Percentiles rank a stretch among this genome's conserved stretches.
Conservation (phyloP, 1,140 invertebrate species). For the Liolophura sinensis region DNA sequence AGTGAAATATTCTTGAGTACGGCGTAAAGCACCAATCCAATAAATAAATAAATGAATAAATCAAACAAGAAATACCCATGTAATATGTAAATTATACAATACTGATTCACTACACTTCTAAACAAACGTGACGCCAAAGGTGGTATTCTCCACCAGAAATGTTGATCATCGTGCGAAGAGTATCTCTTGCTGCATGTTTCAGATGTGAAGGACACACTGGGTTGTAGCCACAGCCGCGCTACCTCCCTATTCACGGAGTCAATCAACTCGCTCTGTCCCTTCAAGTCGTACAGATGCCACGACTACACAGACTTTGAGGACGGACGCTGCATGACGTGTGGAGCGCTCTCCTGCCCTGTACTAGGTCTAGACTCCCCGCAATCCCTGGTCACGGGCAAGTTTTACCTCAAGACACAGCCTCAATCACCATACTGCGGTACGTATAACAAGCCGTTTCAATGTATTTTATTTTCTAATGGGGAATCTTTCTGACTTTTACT, state of each 20-base stretch:
- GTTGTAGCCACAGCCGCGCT: conserved; percentile 83
- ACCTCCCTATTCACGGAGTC: conserved; percentile 85
- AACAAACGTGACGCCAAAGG: too few relatives aligned
- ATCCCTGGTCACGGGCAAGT: conserved; percentile 44
- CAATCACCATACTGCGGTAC: conserved; percentile 30
- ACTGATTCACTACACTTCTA: too few relatives aligned
- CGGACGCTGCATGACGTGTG: conserved; percentile 80
- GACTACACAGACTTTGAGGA: conserved; percentile 69
- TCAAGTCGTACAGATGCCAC: conserved; percentile 67
- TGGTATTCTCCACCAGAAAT: too few relatives aligned
- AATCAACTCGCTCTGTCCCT: conserved; percentile 73
- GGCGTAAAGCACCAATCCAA: too few relatives aligned
- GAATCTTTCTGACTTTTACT: too few relatives aligned
- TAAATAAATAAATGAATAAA: too few relatives aligned
- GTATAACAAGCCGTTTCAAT: conserved; percentile 1
- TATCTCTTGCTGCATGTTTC: conserved; percentile 3
- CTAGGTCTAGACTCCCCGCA: conserved; percentile 88
- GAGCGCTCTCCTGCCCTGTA: conserved; percentile 72
- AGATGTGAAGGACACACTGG: conserved; percentile 58
- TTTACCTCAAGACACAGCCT: conserved; percentile 24
- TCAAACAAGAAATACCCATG: too few relatives aligned
- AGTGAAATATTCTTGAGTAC: too few relatives aligned
- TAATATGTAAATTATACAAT: too few relatives aligned
- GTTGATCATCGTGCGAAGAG: too few relatives aligned
- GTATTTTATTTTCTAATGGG: too few relatives aligned